Evolutionary conservation across 2,888 invertebrate species (phyloP), one percentile per base, ranked within the genome.

Genomic region (Melikaiella ostensackeni): DNA sequence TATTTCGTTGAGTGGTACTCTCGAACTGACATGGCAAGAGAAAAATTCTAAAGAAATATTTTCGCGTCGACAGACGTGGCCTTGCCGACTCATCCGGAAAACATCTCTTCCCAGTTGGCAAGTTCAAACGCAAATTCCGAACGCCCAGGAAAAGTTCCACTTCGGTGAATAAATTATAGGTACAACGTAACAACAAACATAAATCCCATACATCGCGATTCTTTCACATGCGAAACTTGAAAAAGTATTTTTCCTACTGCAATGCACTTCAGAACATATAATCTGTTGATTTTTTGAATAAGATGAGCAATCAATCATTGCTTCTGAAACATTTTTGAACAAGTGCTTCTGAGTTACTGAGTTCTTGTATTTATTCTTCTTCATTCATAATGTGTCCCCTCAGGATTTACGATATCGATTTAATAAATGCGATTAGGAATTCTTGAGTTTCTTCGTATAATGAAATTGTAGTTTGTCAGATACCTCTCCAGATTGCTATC

Each of bases 1-100:
- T 27, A 0, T 33, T 50, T 5, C 5, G n/a, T 7, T 8, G 27
- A 46, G 35, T 61, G 35, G 30, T 74, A 74, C 75, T 77, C 78
- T 55, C 77, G 24, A 16, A 9, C 74, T 80, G 77, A 73, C 79
- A 80, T 78, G 79, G 80, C 78, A 75, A 66, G 63, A 77, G 74
- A 83, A 84, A 86, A 83, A 84, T 86, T 77, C 62, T 64, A 77
- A 79, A 84, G 83, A 86, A 85, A 86, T 86, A 86, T 85, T 82
- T 77, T 81, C 75, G 27, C 79, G 46, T 57, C 75, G 77, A 70
- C 62, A 75, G 62, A 76, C 79, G 66, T 62, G 63, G 63, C 76
- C 50, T 70, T 70, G 66, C 70, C 81, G 81, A 82, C 79, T 85
- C 82, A 80, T 38, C 77, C 81, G 79, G 82, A 85, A 86, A 84